These are phyloP conservation scores for Teleopsis dalmanni DNA, from an alignment of 1,140 invertebrate species.

Conservation along the genomic window DNA sequence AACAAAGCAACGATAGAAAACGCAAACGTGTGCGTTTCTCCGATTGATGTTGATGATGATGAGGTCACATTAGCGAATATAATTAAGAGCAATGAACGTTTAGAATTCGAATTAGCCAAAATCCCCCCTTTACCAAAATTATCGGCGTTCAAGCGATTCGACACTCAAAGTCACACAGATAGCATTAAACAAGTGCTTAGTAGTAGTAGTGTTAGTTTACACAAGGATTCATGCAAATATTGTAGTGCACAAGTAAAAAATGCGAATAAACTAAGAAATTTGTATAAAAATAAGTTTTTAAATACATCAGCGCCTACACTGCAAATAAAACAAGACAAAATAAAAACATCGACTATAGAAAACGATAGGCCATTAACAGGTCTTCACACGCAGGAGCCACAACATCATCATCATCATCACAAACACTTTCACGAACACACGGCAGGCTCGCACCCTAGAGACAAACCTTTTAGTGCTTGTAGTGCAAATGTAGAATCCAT, in stretches of 20 bases:
- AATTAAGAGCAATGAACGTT: slow-evolving; percentile 32
- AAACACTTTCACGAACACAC: neutral
- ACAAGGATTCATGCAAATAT: too few relatives aligned
- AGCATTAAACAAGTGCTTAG: too few relatives aligned
- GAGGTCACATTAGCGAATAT: slow-evolving; percentile 34
- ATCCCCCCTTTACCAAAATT: slow-evolving; percentile 35
- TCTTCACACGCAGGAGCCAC: neutral
- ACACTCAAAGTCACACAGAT: too few relatives aligned
- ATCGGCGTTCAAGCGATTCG: too few relatives aligned
- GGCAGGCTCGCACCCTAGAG: neutral
- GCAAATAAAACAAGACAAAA: too few relatives aligned
- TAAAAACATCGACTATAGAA: too few relatives aligned
- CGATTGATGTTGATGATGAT: slow-evolving; percentile 20
- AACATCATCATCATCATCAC: neutral
- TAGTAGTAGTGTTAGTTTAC: too few relatives aligned
- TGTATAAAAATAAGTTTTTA: too few relatives aligned
- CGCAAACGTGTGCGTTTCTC: slow-evolving; percentile 40
- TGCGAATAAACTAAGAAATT: too few relatives aligned
- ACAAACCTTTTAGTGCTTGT: neutral
- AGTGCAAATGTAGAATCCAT: too few relatives aligned
- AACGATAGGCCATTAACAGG: neutral
- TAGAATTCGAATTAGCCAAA: slow-evolving; percentile 33
- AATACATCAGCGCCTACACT: too few relatives aligned
- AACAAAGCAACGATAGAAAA: slow-evolving; percentile 13
- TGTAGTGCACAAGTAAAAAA: too few relatives aligned